Evolutionary conservation across 1,140 invertebrate genomes (phyloP).

Genomic region (Diabrotica undecimpunctata): DNA sequence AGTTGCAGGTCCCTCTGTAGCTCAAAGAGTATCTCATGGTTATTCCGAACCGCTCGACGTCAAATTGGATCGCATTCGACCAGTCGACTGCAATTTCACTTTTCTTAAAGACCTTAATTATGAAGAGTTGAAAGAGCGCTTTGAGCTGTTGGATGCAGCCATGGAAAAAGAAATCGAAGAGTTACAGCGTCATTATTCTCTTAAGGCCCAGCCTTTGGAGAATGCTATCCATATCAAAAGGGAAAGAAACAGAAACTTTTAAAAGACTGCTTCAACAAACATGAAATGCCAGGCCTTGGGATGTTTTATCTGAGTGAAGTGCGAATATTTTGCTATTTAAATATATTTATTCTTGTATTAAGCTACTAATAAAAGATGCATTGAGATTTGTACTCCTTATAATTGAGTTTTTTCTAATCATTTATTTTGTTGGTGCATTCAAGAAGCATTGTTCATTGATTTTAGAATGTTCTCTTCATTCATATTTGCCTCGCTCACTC

Average conservation of each 20-base stretch:
- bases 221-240: constrained; percentile 85
- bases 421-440: no score
- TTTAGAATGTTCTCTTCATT: no score
- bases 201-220: constrained; percentile 95
- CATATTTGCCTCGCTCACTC: no score
- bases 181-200: constrained; percentile 88
- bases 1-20: constrained; percentile 4
- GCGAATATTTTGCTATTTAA: no score
- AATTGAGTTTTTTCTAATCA: no score
- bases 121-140: constrained; percentile 85
- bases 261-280: not conserved
- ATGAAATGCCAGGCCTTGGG: no score
- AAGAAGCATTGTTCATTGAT: no score
- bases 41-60: constrained; percentile 27
- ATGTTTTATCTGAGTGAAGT: no score
- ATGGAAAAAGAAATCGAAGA: constrained; percentile 99
- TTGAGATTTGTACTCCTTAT: no score
- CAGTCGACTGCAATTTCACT: constrained; percentile 30
- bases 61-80: constrained; percentile 29
- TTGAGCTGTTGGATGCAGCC: constrained; percentile 90
- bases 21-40: constrained; percentile 5
- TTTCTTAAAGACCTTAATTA: constrained; percentile 64
- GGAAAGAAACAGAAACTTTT: constrained; percentile 33
- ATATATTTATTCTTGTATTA: no score
- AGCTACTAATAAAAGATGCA: no score